Evolutionary conservation across 1,140 invertebrate species (phyloP).

Genomic region (Apis laboriosa): DNA sequence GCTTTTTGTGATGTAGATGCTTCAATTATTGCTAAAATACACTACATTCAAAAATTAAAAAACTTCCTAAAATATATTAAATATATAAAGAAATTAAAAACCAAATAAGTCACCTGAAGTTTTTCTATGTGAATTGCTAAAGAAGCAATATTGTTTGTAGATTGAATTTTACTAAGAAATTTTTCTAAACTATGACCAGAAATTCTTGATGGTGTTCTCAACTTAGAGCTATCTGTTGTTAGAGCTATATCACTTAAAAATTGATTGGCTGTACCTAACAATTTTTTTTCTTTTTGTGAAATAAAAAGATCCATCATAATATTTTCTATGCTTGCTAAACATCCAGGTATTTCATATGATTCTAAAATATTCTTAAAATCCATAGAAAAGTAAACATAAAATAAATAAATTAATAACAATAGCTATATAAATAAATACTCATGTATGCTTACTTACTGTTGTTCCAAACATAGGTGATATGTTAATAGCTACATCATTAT

Average conservation of each 20-base stretch:
- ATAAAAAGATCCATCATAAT: slow-evolving; percentile 81
- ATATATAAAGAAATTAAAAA: slow-evolving; percentile 10
- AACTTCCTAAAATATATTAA: background rate
- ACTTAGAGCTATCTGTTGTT: slow-evolving; percentile 74
- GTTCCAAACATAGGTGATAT: slow-evolving; percentile 83
- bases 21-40: slow-evolving; percentile 83
- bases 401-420: slow-evolving; percentile 1
- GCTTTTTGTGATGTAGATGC: slow-evolving; percentile 82
- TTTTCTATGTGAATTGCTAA: slow-evolving; percentile 76
- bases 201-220: slow-evolving; percentile 75
- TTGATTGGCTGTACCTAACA: slow-evolving; percentile 82
- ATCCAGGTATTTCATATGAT: slow-evolving; percentile 73
- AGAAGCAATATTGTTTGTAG: slow-evolving; percentile 63
- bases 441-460: slow-evolving; percentile 74
- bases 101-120: slow-evolving; percentile 73
- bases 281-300: slow-evolving; percentile 83
- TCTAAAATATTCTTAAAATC: slow-evolving; percentile 66
- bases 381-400: background rate
- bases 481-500: slow-evolving; percentile 84
- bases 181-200: slow-evolving; percentile 83
- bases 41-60: slow-evolving; percentile 76
- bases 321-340: slow-evolving; percentile 72
- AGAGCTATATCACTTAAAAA: slow-evolving; percentile 79
- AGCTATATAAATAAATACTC: background rate
- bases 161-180: slow-evolving; percentile 72